Base-by-base conservation (phyloP, 1,140 invertebrate genomes). In the Leptopilina boulardi region DNA sequence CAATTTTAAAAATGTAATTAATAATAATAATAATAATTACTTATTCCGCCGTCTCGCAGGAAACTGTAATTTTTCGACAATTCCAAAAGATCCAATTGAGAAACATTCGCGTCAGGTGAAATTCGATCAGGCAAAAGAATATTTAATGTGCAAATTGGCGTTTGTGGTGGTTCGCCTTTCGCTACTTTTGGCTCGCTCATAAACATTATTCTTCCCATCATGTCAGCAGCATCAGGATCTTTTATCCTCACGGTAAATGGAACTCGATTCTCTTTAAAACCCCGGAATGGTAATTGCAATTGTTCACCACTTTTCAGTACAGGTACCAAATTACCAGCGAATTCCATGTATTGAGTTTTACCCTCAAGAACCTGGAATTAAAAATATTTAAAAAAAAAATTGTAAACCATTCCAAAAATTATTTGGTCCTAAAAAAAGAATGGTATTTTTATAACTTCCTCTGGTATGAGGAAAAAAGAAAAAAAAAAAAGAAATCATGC, bases 291-390 rank as follows among this genome's bases (percentile, higher is more conserved):
- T 51, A 98, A 91, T 82, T 94, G 94, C 23, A 98, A 93, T 88
- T 99, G 98, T 84, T 98, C 97, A 26, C 97, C 97, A 51, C 96
- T 97, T 90, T 98, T 99, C 74, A 97, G 95, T 59, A 99, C 95
- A 15, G 98, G 98, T 26, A 98, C 94, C 41, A 99, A 92, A 91
- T 99, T 99, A n/a, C 98, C 98, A 82, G 95, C 96, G 93, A 99
- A 98, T 91, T 99, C 98, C 84, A 99, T 93, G 90, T 94, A 99
- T 82, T 98, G 95, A 59, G 95, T 94, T 89, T 97, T 96, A 30
- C 94, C 94, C 91, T 98, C 97, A 38, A 98, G 90, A 70, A 99
- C 95, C 92, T 95, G 80, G 6, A 70, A 1, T 21, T 2, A 1
- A 80, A 74, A 74, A 59, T 30, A 38, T 66, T 18, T 71, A 30